These are phyloP conservation scores for Prunella himalayana DNA, from an alignment of 2,113 vertebrate species.

Conservation along the genomic window DNA sequence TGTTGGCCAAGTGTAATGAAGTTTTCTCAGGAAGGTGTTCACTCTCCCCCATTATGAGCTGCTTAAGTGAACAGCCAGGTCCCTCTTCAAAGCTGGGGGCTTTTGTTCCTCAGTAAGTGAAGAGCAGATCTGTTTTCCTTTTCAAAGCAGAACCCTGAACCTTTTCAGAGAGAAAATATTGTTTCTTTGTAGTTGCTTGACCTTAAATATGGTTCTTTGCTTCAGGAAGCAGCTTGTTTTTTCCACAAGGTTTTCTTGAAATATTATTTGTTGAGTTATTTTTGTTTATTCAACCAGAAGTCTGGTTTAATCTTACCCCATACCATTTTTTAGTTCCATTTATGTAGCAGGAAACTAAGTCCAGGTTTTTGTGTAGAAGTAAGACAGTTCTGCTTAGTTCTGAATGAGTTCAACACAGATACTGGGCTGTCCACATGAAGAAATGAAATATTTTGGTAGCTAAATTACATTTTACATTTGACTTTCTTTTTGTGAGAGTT, in stretches of 20 bases:
- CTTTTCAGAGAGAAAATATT: neutral
- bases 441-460: neutral
- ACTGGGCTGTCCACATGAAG: neutral
- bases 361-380: neutral
- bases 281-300: neutral
- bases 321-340: neutral
- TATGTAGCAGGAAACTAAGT: neutral
- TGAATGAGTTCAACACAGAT: neutral
- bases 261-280: neutral
- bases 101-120: neutral
- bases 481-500: neutral
- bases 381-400: neutral
- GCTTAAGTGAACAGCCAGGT: neutral
- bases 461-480: neutral
- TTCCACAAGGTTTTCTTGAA: neutral
- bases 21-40: neutral
- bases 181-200: neutral
- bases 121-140: neutral
- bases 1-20: neutral
- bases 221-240: neutral
- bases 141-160: neutral
- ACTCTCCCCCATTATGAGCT: neutral
- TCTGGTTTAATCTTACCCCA: neutral
- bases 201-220: neutral
- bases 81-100: fast-evolving